Percentiles rank a stretch among this genome's conserved stretches.
Conservation (phyloP, 92 coral and sea anemone genomes). For the Zoanthus sansibaricus region DNA sequence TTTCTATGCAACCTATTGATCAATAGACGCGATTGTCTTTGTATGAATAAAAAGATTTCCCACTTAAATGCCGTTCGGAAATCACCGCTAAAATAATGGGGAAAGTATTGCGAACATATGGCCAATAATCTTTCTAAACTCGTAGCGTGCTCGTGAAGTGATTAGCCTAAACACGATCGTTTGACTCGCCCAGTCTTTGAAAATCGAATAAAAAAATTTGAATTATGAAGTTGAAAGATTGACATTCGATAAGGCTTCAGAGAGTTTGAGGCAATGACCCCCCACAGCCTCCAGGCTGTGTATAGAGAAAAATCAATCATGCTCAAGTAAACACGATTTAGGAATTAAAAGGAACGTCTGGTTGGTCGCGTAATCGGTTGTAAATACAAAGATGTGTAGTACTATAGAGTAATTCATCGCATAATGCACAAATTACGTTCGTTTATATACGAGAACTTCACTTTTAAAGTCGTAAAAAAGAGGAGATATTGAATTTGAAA, state of each 20-base stretch:
- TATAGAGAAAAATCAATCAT: conserved; percentile 36
- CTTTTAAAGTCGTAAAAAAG: no score
- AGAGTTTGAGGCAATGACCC: conserved; percentile 11
- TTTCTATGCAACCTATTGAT: conserved; percentile 15
- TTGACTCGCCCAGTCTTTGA: conserved; percentile 33
- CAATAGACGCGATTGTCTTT: conserved; percentile 13
- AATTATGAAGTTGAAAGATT: conserved; percentile 44
- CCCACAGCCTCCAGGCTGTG: conserved; percentile 36
- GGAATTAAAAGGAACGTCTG: conserved; percentile 23
- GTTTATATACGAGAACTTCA: no score
- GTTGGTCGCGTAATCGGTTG: conserved; percentile 5
- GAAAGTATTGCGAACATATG: not conserved
- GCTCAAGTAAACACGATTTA: conserved; percentile 32
- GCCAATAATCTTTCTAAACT: not conserved
- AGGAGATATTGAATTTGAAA: no score
- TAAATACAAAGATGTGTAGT: not conserved
- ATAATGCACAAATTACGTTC: no score
- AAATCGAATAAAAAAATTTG: conserved; percentile 20
- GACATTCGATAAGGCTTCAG: conserved; percentile 31
- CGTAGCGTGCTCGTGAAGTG: conserved; percentile 14
- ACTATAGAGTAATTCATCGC: not conserved
- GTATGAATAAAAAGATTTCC: not conserved
- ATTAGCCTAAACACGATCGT: not conserved
- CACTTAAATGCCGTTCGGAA: conserved; percentile 20
- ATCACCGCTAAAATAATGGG: not conserved